A percentile compares a stretch with the other conserved stretches of the same genome.
These are phyloP conservation scores for Beaufortia kweichowensis DNA, from an alignment of 2,113 vertebrate genomes.

Conservation along the genomic window DNA sequence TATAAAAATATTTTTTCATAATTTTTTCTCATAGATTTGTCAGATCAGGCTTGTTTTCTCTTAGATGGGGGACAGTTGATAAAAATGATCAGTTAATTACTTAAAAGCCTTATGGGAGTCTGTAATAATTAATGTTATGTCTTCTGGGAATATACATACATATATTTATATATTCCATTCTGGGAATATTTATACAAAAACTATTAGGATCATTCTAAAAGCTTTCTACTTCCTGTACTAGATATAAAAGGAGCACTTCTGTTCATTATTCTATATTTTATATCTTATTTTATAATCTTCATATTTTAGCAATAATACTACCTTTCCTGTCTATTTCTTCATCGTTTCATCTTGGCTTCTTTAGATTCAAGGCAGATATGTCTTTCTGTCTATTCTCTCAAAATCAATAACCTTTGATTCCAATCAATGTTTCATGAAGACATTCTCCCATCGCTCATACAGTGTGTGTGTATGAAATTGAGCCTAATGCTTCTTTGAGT, in stretches of 20 bases:
- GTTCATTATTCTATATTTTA: background rate
- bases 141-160: no score
- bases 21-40: no score
- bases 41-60: no score
- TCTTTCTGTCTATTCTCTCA: conserved; percentile 8
- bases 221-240: background rate
- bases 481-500: conserved; percentile 23
- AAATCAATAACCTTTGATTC: conserved; percentile 29
- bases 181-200: no score
- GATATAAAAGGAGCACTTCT: background rate
- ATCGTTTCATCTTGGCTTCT: background rate
- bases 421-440: conserved; percentile 31
- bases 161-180: no score
- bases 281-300: background rate
- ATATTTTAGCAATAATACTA: background rate
- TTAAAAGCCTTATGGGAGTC: no score
- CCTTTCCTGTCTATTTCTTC: background rate
- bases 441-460: background rate
- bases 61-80: no score
- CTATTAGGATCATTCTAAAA: no score
- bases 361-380: conserved; percentile 6
- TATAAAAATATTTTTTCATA: no score
- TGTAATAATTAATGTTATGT: no score
- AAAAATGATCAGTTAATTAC: no score
- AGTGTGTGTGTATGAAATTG: background rate